Conservation (phyloP, 2,113 vertebrate genomes). For the Ammodytes marinus region DNA sequence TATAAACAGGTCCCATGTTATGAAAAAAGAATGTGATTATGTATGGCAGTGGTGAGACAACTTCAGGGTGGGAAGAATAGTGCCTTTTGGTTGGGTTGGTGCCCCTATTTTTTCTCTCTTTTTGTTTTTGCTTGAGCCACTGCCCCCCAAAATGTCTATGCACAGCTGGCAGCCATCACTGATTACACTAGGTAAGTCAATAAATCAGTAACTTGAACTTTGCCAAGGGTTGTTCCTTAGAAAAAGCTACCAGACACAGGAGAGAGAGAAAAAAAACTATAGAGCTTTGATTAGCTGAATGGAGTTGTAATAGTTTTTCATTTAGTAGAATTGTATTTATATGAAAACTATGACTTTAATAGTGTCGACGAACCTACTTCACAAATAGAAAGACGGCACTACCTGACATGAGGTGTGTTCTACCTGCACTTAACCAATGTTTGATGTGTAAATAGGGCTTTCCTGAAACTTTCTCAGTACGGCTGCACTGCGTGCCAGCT, state of each 20-base stretch:
- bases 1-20: no score
- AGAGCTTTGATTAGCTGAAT: not conserved
- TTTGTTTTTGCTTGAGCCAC: no score
- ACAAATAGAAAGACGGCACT: not conserved
- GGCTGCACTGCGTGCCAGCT: not conserved
- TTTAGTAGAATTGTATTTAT: not conserved
- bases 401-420: not conserved
- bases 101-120: no score
- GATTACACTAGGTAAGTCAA: no score
- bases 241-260: not conserved
- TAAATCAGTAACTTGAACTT: not conserved
- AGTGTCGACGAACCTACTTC: not conserved
- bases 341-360: not conserved
- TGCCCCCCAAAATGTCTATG: no score
- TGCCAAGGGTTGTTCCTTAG: not conserved
- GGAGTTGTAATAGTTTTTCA: not conserved
- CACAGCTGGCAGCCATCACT: no score
- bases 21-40: no score
- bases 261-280: not conserved
- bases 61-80: no score
- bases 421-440: conserved; percentile 23
- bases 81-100: no score
- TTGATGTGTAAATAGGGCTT: conserved; percentile 48
- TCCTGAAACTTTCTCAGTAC: conserved; percentile 26
- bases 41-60: no score